Percentiles rank a stretch among this genome's conserved stretches.
These are phyloP conservation scores for Odontothrips loti DNA, from an alignment of 2,888 invertebrate genomes.

Conservation along the genomic window DNA sequence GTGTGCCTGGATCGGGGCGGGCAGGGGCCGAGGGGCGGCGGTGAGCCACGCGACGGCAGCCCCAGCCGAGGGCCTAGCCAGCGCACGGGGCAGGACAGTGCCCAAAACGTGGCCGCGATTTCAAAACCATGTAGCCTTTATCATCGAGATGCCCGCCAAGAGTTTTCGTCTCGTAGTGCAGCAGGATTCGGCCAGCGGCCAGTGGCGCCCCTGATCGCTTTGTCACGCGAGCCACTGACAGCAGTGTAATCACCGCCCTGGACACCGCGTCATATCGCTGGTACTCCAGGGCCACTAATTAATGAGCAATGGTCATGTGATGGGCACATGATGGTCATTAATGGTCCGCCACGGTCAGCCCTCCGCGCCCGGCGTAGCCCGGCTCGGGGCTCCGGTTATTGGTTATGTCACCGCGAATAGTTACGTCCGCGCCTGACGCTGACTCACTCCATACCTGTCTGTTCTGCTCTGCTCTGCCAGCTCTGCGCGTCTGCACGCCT, in stretches of 20 bases:
- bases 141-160: neutral
- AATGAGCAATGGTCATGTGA: neutral
- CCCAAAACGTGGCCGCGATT: no score
- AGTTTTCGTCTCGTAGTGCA: neutral
- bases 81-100: no score
- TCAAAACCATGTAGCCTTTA: no score
- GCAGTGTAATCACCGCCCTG: neutral
- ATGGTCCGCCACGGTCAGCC: neutral
- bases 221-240: neutral
- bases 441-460: no score
- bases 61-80: no score
- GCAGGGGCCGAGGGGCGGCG: no score
- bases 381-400: neutral
- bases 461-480: neutral
- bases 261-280: no score
- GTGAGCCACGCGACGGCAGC: no score
- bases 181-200: neutral
- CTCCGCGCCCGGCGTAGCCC: neutral
- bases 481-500: neutral
- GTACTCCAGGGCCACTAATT: neutral
- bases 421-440: neutral
- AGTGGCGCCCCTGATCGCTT: no score
- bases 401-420: constrained; percentile 1
- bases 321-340: neutral
- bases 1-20: no score